A percentile compares a stretch with the other conserved stretches of the same genome.
These are phyloP conservation scores for Scaptomyza flava DNA, from an alignment of 2,888 invertebrate genomes.

Conservation along the genomic window DNA sequence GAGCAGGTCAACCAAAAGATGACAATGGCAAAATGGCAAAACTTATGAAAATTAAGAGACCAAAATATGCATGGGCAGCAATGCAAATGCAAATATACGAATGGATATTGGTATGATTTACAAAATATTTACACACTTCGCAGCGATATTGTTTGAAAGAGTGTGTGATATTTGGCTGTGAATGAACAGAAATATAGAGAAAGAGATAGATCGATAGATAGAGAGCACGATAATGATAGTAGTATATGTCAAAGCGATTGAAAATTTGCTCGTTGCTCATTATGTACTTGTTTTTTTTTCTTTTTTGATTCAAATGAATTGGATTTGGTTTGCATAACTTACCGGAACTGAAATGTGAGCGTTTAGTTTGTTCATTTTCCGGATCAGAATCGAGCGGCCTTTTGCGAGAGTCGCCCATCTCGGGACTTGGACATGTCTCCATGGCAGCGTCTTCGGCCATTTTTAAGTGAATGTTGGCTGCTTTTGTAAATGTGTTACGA, in stretches of 20 bases:
- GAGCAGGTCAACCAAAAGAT: slow-evolving; percentile 30
- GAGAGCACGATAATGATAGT: slow-evolving; percentile 57
- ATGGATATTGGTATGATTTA: slow-evolving; percentile 48
- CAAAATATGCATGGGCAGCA: neutral
- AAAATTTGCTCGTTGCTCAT: slow-evolving; percentile 47
- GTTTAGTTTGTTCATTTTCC: slow-evolving; percentile 94
- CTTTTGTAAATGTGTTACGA: slow-evolving; percentile 43
- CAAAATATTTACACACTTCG: slow-evolving; percentile 64
- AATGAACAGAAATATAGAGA: slow-evolving; percentile 40
- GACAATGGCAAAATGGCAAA: slow-evolving; percentile 27
- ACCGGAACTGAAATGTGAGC: slow-evolving; percentile 96
- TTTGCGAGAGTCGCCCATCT: slow-evolving; percentile 94
- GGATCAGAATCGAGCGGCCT: slow-evolving; percentile 93
- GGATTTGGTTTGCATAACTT: slow-evolving; percentile 84
- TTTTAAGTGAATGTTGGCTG: slow-evolving; percentile 81
- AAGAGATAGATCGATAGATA: slow-evolving; percentile 30
- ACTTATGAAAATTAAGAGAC: slow-evolving; percentile 24
- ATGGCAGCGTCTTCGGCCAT: slow-evolving; percentile 97
- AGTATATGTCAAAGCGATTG: slow-evolving; percentile 71
- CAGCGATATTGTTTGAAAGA: slow-evolving; percentile 16
- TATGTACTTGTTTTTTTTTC: slow-evolving; percentile 27
- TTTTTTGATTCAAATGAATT: slow-evolving; percentile 38
- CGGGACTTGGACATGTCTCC: slow-evolving; percentile 97
- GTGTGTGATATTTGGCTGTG: slow-evolving; percentile 39
- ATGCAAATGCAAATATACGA: too few species aligned